These are phyloP conservation scores for Cuniculus paca DNA, from an alignment of 2,797 vertebrate species.

Conservation along the genomic window DNA sequence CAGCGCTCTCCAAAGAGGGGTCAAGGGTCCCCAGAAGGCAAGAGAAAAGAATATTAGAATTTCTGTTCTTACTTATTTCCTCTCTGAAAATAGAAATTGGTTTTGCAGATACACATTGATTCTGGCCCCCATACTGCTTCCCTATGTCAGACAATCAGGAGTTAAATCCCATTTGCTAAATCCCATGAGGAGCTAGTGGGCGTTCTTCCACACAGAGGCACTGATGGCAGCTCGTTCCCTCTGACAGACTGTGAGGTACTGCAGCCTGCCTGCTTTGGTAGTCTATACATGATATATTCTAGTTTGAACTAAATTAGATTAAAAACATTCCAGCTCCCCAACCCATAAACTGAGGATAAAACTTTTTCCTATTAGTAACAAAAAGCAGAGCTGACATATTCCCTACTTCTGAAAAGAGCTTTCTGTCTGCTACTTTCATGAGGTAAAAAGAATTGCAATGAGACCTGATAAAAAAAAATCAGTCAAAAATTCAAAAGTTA, in stretches of 20 bases:
- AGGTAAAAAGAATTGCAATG: background rate
- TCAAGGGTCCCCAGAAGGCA: background rate
- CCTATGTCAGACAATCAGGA: background rate
- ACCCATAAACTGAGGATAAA: background rate
- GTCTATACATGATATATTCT: background rate
- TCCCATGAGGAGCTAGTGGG: background rate
- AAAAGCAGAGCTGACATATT: background rate
- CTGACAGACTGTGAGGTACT: background rate
- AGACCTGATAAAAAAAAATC: background rate
- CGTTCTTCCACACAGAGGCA: background rate
- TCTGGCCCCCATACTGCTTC: background rate
- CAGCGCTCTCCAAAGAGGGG: background rate
- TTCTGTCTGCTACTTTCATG: background rate
- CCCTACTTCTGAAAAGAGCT: conserved; percentile 18
- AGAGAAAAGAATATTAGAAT: conserved; percentile 15
- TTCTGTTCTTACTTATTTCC: conserved; percentile 37
- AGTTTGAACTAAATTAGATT: conserved; percentile 41
- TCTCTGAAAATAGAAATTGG: conserved; percentile 10
- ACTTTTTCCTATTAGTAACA: conserved; percentile 18
- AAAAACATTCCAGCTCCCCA: conserved; percentile 2
- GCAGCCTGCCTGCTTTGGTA: background rate
- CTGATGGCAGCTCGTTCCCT: background rate
- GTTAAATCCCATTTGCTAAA: background rate
- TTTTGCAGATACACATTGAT: conserved; percentile 29
- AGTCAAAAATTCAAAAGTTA: conserved; percentile 33